These are phyloP conservation scores for Saturnia japonica DNA, from an alignment of 2,888 invertebrate genomes.

Conservation along the genomic window DNA sequence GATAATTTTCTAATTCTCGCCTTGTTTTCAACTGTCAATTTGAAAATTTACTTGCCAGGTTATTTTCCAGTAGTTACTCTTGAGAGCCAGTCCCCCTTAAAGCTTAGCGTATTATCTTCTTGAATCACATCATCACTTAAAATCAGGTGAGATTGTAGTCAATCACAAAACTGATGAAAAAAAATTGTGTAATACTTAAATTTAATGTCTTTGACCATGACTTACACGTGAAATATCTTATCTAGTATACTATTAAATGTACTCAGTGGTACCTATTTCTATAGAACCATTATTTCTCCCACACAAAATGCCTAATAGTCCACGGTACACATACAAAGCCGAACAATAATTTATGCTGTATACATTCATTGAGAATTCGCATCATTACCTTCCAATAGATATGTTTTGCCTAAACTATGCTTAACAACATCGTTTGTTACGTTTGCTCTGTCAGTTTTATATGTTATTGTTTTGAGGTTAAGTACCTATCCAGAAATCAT, in stretches of 20 bases:
- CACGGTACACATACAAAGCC: conserved; percentile 15
- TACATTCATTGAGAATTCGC: conserved; percentile 24
- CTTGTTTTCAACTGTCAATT: too few species aligned
- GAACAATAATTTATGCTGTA: conserved; percentile 20
- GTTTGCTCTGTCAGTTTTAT: conserved; percentile 16
- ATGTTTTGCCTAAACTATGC: conserved; percentile 26
- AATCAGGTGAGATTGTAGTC: too few species aligned
- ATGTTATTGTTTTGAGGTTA: conserved; percentile 12
- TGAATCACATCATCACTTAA: too few species aligned
- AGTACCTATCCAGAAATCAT: not conserved
- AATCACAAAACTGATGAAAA: too few species aligned
- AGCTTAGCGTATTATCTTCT: too few species aligned
- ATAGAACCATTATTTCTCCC: conserved; percentile 48
- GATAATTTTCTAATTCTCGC: too few species aligned
- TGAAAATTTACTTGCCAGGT: too few species aligned
- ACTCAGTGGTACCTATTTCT: conserved; percentile 40
- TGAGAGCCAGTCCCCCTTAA: too few species aligned
- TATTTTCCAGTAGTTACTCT: too few species aligned
- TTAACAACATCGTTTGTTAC: conserved; percentile 10
- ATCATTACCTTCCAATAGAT: conserved; percentile 36
- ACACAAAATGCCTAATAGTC: conserved; percentile 22
- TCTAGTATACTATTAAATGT: not conserved
- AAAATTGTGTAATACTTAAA: not conserved
- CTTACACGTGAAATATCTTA: not conserved
- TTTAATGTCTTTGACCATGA: not conserved